A percentile compares a stretch with the other conserved stretches of the same genome.
These are phyloP conservation scores for Abramis brama DNA, from an alignment of 2,113 vertebrate species.

Conservation along the genomic window DNA sequence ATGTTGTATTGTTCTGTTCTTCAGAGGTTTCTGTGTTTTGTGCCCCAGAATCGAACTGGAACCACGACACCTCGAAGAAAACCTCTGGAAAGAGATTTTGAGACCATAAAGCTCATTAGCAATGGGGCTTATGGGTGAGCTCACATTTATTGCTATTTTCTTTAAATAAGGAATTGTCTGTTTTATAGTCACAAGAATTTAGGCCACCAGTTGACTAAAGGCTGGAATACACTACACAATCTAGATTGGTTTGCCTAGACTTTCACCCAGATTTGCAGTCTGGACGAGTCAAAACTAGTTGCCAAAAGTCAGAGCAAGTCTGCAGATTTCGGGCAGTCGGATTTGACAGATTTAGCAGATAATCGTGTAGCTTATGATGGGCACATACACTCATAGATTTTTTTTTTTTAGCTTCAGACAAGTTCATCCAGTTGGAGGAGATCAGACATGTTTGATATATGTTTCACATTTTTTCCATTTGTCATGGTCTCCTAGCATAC, in stretches of 20 bases:
- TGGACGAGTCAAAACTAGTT: neutral
- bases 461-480: neutral
- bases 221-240: neutral
- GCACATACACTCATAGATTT: neutral
- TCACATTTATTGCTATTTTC: constrained; percentile 27
- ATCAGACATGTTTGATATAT: neutral
- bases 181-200: neutral
- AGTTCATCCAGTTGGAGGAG: neutral
- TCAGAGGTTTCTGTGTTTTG: neutral
- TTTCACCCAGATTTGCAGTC: neutral
- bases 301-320: neutral
- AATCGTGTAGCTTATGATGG: neutral
- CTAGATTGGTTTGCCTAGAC: neutral
- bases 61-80: constrained; percentile 79
- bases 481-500: neutral
- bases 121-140: constrained; percentile 94
- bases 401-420: neutral
- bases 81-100: constrained; percentile 90
- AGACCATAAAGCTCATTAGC: constrained; percentile 95
- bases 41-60: constrained; percentile 72
- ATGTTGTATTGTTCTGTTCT: neutral
- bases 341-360: neutral
- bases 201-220: neutral
- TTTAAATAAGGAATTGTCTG: neutral
- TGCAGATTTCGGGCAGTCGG: neutral